phyloP scores from a whole-genome alignment of 1,140 invertebrate genomes.

The Solen grandis region DNA sequence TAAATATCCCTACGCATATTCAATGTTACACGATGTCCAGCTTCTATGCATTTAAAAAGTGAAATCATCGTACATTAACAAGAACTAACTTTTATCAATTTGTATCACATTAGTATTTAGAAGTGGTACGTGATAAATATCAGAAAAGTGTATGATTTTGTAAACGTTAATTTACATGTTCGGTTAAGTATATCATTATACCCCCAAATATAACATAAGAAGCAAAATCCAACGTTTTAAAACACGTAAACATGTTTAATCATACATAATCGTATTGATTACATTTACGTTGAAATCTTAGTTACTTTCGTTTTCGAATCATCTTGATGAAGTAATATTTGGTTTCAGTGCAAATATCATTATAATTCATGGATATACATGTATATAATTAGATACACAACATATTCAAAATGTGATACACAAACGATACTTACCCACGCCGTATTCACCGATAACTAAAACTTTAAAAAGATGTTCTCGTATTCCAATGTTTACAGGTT shows the following conservation, averaged over 20 bases:
- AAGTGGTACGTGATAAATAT: no score
- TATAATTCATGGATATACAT: not conserved
- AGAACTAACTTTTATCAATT: not conserved
- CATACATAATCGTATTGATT: no score
- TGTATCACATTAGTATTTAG: not conserved
- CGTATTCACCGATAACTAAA: constrained; percentile 87
- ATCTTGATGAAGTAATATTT: not conserved
- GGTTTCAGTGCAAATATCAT: not conserved
- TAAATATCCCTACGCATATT: no score
- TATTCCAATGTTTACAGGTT: no score
- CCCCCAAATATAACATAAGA: no score
- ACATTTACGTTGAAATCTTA: no score
- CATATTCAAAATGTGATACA: constrained; percentile 36
- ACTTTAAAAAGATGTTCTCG: constrained; percentile 86
- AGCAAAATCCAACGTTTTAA: no score
- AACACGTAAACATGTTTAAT: no score
- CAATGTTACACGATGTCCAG: constrained; percentile 11
- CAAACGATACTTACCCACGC: constrained; percentile 84
- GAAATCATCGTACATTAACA: not conserved
- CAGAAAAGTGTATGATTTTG: no score
- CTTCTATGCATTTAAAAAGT: not conserved
- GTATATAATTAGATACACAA: not conserved
- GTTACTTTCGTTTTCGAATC: not conserved
- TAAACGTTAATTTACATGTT: no score
- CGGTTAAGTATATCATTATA: no score